A percentile compares a stretch with the other conserved stretches of the same genome.
These are phyloP conservation scores for Branchinecta sandiegonensis DNA, from an alignment of 2,888 invertebrate genomes.

Conservation along the genomic window DNA sequence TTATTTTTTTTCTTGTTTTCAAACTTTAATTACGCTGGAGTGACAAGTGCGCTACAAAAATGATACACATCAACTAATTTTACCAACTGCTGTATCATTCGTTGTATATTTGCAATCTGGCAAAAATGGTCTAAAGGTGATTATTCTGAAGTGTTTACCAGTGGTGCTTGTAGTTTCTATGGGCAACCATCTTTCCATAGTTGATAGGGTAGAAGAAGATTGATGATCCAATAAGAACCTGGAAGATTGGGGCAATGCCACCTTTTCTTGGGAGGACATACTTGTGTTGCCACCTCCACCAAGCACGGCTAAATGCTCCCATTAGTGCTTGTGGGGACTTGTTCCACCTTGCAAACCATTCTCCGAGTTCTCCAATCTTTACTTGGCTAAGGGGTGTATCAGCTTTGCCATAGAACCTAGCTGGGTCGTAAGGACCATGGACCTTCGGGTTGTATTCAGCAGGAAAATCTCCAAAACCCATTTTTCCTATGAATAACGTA, in stretches of 20 bases:
- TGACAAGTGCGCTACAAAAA: too few relatives aligned
- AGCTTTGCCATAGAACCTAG: constrained; percentile 88
- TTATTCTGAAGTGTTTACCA: constrained; percentile 33
- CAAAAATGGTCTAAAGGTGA: too few relatives aligned
- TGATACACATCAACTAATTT: too few relatives aligned
- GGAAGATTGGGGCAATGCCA: constrained; percentile 62
- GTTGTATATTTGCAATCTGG: too few relatives aligned
- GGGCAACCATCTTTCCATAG: constrained; percentile 59
- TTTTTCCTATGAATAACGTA: constrained; percentile 31
- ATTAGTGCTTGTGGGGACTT: constrained; percentile 53
- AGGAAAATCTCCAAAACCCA: constrained; percentile 82
- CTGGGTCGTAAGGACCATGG: constrained; percentile 88
- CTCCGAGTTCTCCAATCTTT: constrained; percentile 63
- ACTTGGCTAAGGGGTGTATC: constrained; percentile 77
- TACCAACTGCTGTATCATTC: too few relatives aligned
- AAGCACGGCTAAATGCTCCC: constrained; percentile 58
- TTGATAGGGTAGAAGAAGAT: constrained; percentile 64
- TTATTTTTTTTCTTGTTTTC: too few relatives aligned
- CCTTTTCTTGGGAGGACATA: constrained; percentile 60
- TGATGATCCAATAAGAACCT: constrained; percentile 51
- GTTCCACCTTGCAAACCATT: constrained; percentile 73
- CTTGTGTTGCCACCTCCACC: constrained; percentile 86
- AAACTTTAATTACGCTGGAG: too few relatives aligned
- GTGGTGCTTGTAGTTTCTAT: constrained; percentile 75
- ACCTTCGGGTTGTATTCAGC: constrained; percentile 71